These are phyloP conservation scores for Dasysyrphus albostriatus DNA, from an alignment of 2,888 invertebrate species.

Conservation along the genomic window DNA sequence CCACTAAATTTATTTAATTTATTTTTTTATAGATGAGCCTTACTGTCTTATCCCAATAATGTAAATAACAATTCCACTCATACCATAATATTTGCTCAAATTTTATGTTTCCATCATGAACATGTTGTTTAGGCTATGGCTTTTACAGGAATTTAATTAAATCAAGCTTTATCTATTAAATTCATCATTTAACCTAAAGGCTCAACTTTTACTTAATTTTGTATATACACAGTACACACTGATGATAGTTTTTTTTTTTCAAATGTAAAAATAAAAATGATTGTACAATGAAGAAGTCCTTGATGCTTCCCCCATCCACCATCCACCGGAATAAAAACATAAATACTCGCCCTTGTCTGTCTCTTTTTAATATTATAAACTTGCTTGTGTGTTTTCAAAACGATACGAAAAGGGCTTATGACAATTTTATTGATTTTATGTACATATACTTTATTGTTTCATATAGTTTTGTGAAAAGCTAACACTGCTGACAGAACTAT, in stretches of 20 bases:
- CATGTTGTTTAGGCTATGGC: background rate
- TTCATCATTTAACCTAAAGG: background rate
- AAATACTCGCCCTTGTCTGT: conserved; percentile 8
- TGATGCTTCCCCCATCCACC: background rate
- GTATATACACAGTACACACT: background rate
- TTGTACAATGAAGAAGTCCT: conserved; percentile 20
- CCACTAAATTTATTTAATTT: too few relatives aligned
- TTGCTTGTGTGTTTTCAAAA: conserved; percentile 16
- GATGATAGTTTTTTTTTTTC: conserved; percentile 14
- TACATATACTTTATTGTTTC: conserved; percentile 18
- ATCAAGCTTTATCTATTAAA: conserved; percentile 9
- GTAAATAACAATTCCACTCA: too few relatives aligned
- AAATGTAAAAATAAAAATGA: conserved; percentile 22
- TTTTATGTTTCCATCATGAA: background rate
- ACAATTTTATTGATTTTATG: conserved; percentile 58
- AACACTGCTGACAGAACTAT: conserved; percentile 57
- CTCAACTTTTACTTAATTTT: background rate
- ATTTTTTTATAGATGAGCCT: too few relatives aligned
- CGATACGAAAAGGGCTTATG: conserved; percentile 25
- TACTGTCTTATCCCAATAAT: too few relatives aligned
- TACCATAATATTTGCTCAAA: background rate
- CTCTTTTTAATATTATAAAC: conserved; percentile 7
- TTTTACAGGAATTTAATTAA: conserved; percentile 22
- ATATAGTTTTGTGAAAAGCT: conserved; percentile 45
- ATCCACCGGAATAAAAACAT: conserved; percentile 36